Evolutionary conservation across 2,113 vertebrate genomes (phyloP).

Genomic region (Panurus biarmicus): DNA sequence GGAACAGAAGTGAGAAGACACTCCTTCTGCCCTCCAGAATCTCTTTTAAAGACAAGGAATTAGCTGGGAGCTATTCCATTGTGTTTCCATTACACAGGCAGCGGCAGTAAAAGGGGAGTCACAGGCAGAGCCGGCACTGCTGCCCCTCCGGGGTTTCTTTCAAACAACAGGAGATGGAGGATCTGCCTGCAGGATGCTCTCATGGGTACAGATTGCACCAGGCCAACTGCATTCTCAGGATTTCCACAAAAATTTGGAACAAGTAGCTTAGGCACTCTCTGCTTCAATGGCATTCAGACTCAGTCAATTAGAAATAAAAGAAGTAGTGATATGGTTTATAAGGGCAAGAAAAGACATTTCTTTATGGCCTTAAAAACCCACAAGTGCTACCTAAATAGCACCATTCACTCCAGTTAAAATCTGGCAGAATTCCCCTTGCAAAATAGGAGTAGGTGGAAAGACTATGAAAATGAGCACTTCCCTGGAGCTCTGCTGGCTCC

Average conservation of each 20-base stretch:
- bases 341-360: background rate
- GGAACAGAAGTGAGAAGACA: background rate
- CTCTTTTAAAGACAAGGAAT: background rate
- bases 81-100: background rate
- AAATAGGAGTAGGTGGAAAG: background rate
- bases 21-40: background rate
- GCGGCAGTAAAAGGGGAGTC: background rate
- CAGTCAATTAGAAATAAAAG: background rate
- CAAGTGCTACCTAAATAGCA: background rate
- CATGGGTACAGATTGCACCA: background rate
- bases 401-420: background rate
- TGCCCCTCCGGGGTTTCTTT: background rate
- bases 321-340: background rate
- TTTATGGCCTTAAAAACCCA: background rate
- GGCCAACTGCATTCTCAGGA: background rate
- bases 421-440: background rate
- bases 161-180: background rate
- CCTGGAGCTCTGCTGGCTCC: background rate
- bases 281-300: background rate
- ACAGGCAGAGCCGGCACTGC: background rate
- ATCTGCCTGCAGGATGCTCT: background rate
- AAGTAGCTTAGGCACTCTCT: background rate
- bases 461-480: background rate
- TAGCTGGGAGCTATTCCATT: background rate
- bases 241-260: background rate